Conservation (phyloP, 2,888 invertebrate species). For the Pyrrhosoma nymphula region DNA sequence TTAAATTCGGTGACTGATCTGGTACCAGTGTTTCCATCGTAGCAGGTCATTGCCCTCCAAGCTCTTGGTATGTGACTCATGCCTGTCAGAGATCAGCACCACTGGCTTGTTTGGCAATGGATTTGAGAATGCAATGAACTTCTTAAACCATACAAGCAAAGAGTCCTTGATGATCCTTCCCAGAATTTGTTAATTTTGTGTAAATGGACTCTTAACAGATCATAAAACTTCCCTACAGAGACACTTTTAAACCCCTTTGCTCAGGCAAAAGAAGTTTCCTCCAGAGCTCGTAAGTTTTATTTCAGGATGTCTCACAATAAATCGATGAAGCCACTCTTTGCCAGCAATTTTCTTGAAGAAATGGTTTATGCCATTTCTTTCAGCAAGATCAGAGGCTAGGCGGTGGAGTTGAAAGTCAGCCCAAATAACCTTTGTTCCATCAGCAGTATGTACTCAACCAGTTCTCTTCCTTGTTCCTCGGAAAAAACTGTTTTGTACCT, state of each 20-base stretch:
- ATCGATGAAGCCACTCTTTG: conserved; percentile 69
- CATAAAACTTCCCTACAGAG: conserved; percentile 45
- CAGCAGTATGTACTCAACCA: conserved; percentile 67
- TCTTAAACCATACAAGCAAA: not conserved
- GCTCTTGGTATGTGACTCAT: not conserved
- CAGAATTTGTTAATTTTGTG: not conserved
- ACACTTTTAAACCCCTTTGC: conserved; percentile 68
- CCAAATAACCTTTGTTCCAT: conserved; percentile 72
- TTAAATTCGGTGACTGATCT: too few relatives aligned
- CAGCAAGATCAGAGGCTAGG: conserved; percentile 73
- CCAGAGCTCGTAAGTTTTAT: conserved; percentile 63
- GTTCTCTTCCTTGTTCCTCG: not conserved
- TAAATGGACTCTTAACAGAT: conserved; percentile 44
- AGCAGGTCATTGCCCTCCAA: not conserved
- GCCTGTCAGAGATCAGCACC: not conserved
- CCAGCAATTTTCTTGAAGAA: conserved; percentile 68
- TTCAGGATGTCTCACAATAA: conserved; percentile 68
- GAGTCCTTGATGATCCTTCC: not conserved
- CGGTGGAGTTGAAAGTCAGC: conserved; percentile 71
- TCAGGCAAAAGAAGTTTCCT: conserved; percentile 60
- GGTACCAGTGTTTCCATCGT: too few relatives aligned
- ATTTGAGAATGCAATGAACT: not conserved
- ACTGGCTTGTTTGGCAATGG: not conserved
- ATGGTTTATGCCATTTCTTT: conserved; percentile 66
- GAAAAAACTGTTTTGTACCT: conserved; percentile 68